phyloP scores from a whole-genome alignment of 2,888 invertebrate species.

The Conchocele bisecta region DNA sequence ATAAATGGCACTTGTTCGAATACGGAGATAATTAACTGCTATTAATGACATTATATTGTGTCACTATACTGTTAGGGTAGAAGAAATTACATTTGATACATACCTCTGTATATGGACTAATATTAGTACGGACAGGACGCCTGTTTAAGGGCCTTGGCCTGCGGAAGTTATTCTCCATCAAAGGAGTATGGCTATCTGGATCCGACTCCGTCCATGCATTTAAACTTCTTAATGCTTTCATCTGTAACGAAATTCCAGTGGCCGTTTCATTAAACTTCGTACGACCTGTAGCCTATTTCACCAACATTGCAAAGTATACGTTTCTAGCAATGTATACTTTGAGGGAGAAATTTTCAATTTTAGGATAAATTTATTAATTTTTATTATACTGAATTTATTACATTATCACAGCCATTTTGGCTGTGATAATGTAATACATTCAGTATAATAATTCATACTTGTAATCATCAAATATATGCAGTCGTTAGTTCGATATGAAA shows the following conservation, averaged over 20 bases:
- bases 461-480: too few species aligned
- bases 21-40: too few species aligned
- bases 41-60: too few species aligned
- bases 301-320: not conserved
- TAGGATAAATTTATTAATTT: not conserved
- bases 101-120: conserved; percentile 70
- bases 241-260: conserved; percentile 55
- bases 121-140: conserved; percentile 77
- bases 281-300: too few species aligned
- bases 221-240: conserved; percentile 67
- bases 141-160: conserved; percentile 73
- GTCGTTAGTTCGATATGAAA: too few species aligned
- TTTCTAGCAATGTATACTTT: not conserved
- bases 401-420: not conserved
- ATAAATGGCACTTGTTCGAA: too few species aligned
- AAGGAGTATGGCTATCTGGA: conserved; percentile 61
- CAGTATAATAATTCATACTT: too few species aligned
- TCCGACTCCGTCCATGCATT: conserved; percentile 62
- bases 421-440: too few species aligned
- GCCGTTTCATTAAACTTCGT: too few species aligned
- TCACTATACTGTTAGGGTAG: too few species aligned
- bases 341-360: not conserved
- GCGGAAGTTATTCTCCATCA: conserved; percentile 77
- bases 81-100: conserved; percentile 3
- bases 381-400: not conserved